Evolutionary conservation across 2,113 vertebrate genomes (phyloP), one percentile per base, ranked within the genome.

Genomic region (Corythaeola cristata): DNA sequence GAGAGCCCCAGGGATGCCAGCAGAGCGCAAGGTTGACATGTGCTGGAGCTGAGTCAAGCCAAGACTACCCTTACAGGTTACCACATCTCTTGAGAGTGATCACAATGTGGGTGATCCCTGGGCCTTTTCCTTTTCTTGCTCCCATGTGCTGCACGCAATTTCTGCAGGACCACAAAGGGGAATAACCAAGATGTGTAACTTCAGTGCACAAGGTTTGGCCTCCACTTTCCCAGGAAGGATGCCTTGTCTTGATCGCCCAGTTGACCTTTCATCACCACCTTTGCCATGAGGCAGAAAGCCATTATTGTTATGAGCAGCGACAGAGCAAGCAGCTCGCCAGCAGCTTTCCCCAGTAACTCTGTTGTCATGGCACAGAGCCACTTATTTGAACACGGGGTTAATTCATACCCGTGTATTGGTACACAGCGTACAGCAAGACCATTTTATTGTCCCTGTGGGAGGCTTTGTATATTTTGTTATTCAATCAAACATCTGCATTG

Each of bases 171-270:
- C 37, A 47, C 33, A 30, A 67, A 33, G 8, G 27, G 37, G 13
- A 58, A 26, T 8, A 55, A 28, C 49, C 58, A n/a, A 47, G 67
- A 79, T 33, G 26, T 23, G 52, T 58, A 73, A 44, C 17, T 59
- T 44, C 16, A 35, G n/a, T 7, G 44, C 12, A 8, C 24, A 37
- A 35, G n/a, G 11, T 90, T 96, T 90, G 91, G 74, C 30, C 39
- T 92, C 53, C 69, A 33, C 73, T 91, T 93, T 83, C 75, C 72
- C 85, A 81, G 58, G 76, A 93, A 77, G 56, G 76, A 91, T 93
- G 89, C 24, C n/a, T 16, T n/a, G 35, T 45, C 14, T 50, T 24
- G 52, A 91, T 62, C 32, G 22, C 22, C 12, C 18, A 12, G 0
- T 12, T 33, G 76, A 27, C 71, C 76, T 93, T 64, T 67, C 82